Evolutionary conservation across 2,888 invertebrate species (phyloP).

Genomic region (Athetis lepigone): DNA sequence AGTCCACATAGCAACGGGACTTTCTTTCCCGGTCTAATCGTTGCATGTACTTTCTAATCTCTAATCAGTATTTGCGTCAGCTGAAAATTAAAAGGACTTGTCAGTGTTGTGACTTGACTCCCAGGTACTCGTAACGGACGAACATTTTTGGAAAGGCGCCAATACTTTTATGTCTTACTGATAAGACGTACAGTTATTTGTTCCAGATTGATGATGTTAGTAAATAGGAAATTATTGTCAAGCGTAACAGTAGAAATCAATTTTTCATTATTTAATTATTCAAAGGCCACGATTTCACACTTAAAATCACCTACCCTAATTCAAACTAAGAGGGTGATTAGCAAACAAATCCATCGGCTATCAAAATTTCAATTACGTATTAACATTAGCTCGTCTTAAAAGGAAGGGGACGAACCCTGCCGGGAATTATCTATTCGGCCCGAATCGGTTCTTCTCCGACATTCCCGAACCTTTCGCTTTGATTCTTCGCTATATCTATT

Average conservation of each 20-base stretch:
- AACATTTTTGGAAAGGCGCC: not conserved
- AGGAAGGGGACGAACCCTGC: constrained; percentile 68
- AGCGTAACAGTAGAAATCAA: not conserved
- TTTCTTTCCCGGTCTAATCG: too few relatives aligned
- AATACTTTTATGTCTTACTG: not conserved
- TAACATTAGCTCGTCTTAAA: constrained; percentile 70
- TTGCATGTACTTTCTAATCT: too few relatives aligned
- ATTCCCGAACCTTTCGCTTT: constrained; percentile 59
- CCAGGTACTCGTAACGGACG: too few relatives aligned
- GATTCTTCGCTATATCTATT: constrained; percentile 62
- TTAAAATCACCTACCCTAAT: constrained; percentile 63
- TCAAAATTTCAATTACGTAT: constrained; percentile 75
- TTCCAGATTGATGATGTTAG: not conserved
- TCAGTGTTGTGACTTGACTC: too few relatives aligned
- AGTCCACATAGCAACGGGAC: too few relatives aligned
- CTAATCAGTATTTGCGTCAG: too few relatives aligned
- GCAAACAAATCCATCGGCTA: constrained; percentile 71
- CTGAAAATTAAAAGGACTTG: too few relatives aligned
- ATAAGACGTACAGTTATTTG: too few relatives aligned
- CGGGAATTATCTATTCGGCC: constrained; percentile 74
- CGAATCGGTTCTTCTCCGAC: constrained; percentile 70
- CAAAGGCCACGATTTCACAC: constrained; percentile 25
- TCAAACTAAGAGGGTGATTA: constrained; percentile 70
- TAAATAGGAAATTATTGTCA: not conserved
- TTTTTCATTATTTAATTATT: constrained; percentile 1